These are phyloP conservation scores for Argopecten irradians DNA, from an alignment of 1,140 invertebrate genomes.

Conservation along the genomic window DNA sequence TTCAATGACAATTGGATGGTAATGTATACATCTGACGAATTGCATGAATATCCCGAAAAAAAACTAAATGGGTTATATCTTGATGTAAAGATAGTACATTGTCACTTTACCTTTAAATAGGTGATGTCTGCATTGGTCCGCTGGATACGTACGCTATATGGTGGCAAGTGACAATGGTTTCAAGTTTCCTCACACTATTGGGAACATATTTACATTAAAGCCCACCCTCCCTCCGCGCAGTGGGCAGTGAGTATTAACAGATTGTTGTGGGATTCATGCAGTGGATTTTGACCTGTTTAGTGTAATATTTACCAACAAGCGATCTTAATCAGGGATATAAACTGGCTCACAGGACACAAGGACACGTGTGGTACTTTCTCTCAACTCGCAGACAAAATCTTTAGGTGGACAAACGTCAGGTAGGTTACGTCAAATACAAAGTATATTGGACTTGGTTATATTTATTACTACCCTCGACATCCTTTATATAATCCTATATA, in stretches of 20 bases:
- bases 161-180: background rate
- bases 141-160: background rate
- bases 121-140: background rate
- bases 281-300: background rate
- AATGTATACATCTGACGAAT: background rate
- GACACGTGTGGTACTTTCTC: background rate
- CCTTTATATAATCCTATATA: background rate
- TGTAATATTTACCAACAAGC: background rate
- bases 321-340: background rate
- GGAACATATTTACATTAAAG: background rate
- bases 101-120: constrained; percentile 10
- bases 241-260: background rate
- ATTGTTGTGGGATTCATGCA: background rate
- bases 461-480: background rate
- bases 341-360: background rate
- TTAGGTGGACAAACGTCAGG: no score
- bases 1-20: background rate
- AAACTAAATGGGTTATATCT: background rate
- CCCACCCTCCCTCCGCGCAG: background rate
- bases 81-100: background rate
- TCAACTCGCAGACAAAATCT: background rate
- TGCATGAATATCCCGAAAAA: background rate
- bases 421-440: no score
- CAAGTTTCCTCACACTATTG: background rate
- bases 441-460: no score